These are phyloP conservation scores for Thymelicus acteon DNA, from an alignment of 2,888 invertebrate species.

Conservation along the genomic window DNA sequence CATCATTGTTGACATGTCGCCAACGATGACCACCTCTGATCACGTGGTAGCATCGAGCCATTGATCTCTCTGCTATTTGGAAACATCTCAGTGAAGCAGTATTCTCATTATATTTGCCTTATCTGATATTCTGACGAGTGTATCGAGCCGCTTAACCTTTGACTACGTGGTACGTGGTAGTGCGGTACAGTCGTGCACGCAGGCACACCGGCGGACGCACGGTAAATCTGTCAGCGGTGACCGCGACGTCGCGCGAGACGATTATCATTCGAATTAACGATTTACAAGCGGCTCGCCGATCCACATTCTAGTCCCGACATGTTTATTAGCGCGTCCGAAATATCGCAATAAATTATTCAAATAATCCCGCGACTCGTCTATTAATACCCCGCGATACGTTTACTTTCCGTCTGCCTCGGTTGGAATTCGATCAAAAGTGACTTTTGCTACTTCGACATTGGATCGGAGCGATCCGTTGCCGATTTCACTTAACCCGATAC, in stretches of 20 bases:
- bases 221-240: constrained; percentile 43
- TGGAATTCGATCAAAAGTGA: constrained; percentile 21
- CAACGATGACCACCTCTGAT: background rate
- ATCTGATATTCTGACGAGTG: constrained; percentile 20
- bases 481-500: constrained; percentile 55
- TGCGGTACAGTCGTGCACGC: constrained; percentile 33
- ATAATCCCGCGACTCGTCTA: constrained; percentile 57
- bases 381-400: constrained; percentile 49
- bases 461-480: constrained; percentile 26
- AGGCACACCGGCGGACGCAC: constrained; percentile 35
- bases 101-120: background rate
- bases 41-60: background rate
- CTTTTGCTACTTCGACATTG: constrained; percentile 28
- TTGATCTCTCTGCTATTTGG: background rate
- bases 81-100: background rate
- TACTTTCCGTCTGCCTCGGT: constrained; percentile 20
- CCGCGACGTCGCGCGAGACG: constrained; percentile 52
- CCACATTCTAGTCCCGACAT: constrained; percentile 57
- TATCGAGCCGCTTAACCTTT: constrained; percentile 28
- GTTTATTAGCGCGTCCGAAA: constrained; percentile 62
- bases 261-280: constrained; percentile 58
- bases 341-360: constrained; percentile 66
- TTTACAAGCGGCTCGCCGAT: constrained; percentile 53
- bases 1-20: too few relatives aligned
- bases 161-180: background rate